Conservation (phyloP, 2,888 invertebrate species). For the Prionchulus punctatus region DNA sequence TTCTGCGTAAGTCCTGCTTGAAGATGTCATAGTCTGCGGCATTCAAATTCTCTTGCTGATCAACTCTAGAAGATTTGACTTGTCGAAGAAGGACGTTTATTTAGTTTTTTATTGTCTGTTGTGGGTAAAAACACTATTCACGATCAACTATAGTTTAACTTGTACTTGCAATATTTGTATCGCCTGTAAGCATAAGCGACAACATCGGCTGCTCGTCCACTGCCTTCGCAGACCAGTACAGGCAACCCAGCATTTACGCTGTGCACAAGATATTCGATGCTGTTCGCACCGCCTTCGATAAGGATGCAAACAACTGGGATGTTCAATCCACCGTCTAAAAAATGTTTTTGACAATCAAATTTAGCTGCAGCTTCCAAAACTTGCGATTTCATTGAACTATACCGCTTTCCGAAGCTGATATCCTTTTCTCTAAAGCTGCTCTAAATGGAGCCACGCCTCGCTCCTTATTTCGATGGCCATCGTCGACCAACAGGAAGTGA, state of each 20-base stretch:
- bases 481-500: conserved; percentile 37
- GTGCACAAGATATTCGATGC: conserved; percentile 31
- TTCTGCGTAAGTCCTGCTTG: neutral
- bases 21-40: neutral
- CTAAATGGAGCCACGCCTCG: conserved; percentile 29
- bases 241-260: conserved; percentile 33
- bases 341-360: too few relatives aligned
- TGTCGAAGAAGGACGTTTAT: too few relatives aligned
- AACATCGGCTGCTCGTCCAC: conserved; percentile 36
- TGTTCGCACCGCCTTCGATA: conserved; percentile 36
- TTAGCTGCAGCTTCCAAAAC: neutral
- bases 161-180: conserved; percentile 22
- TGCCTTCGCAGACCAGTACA: conserved; percentile 35
- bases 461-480: conserved; percentile 30
- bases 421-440: conserved; percentile 28
- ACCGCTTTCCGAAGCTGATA: conserved; percentile 17
- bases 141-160: too few relatives aligned
- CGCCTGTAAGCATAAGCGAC: conserved; percentile 25
- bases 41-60: neutral
- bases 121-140: too few relatives aligned
- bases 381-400: neutral
- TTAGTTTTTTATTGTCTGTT: too few relatives aligned
- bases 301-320: conserved; percentile 36
- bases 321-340: conserved; percentile 29
- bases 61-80: too few relatives aligned